Conservation (phyloP, 2,888 invertebrate genomes). For the Adineta ricciae region DNA sequence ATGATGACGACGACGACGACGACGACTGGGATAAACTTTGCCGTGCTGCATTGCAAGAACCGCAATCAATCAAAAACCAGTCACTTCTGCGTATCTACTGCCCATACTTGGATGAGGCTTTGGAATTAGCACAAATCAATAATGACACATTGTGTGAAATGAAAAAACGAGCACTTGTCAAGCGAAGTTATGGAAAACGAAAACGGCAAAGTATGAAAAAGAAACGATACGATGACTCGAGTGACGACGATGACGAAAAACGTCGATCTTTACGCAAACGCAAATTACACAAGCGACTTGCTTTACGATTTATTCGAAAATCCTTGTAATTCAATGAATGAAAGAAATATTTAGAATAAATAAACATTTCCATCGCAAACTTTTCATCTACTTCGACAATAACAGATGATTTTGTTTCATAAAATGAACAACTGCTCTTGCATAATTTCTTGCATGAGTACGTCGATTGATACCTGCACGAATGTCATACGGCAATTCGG, state of each 20-base stretch:
- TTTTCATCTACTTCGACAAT: neutral
- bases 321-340: neutral
- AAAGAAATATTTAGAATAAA: too few relatives aligned
- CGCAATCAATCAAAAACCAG: neutral
- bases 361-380: too few relatives aligned
- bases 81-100: neutral
- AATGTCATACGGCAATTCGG: neutral
- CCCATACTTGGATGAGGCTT: neutral
- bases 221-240: neutral
- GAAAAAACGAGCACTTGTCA: neutral
- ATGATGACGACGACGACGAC: neutral
- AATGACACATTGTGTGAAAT: neutral
- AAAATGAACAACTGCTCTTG: neutral
- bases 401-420: neutral
- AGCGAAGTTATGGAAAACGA: neutral
- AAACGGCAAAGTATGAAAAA: neutral
- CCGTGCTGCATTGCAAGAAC: neutral
- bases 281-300: neutral
- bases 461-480: neutral
- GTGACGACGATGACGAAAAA: neutral
- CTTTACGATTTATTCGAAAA: neutral
- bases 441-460: neutral
- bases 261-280: neutral
- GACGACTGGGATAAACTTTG: neutral
- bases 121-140: neutral